These are phyloP conservation scores for Toxotes jaculatrix DNA, from an alignment of 2,113 vertebrate species.

Conservation along the genomic window DNA sequence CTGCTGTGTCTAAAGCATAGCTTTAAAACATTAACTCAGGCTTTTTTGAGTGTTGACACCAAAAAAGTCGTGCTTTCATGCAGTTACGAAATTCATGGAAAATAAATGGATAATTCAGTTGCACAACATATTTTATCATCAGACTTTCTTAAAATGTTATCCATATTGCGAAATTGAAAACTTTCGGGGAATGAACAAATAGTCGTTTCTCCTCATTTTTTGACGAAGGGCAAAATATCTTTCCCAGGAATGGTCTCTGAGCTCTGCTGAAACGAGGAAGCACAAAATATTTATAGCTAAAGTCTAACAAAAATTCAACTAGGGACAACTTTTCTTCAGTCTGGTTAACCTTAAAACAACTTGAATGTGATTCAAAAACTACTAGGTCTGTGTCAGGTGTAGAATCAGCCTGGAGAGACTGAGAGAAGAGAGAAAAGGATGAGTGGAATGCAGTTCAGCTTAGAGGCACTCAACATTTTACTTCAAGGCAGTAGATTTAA, in stretches of 20 bases:
- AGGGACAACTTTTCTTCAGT: neutral
- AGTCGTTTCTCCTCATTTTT: neutral
- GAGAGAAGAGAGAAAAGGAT: neutral
- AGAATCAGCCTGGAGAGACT: neutral
- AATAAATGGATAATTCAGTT: neutral
- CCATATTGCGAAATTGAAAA: neutral
- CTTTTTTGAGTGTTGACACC: neutral
- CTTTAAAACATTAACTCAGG: neutral
- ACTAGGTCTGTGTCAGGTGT: constrained; percentile 1
- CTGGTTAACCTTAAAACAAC: constrained; percentile 9
- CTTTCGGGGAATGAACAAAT: neutral
- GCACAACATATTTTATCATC: neutral
- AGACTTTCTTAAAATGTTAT: neutral
- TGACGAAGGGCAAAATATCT: neutral
- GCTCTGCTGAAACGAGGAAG: constrained; percentile 5
- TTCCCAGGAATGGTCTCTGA: neutral
- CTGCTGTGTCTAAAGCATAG: neutral
- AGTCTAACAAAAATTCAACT: neutral
- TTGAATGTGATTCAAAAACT: constrained; percentile 21
- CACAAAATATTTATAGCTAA: constrained; percentile 22
- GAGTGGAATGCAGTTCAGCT: constrained; percentile 45
- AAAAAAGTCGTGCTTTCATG: neutral
- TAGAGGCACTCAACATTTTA: constrained; percentile 30
- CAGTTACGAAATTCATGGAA: neutral
- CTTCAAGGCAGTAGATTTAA: constrained; percentile 23